These are phyloP conservation scores for Anolis sagrei DNA, from an alignment of 2,113 vertebrate genomes.

Conservation along the genomic window DNA sequence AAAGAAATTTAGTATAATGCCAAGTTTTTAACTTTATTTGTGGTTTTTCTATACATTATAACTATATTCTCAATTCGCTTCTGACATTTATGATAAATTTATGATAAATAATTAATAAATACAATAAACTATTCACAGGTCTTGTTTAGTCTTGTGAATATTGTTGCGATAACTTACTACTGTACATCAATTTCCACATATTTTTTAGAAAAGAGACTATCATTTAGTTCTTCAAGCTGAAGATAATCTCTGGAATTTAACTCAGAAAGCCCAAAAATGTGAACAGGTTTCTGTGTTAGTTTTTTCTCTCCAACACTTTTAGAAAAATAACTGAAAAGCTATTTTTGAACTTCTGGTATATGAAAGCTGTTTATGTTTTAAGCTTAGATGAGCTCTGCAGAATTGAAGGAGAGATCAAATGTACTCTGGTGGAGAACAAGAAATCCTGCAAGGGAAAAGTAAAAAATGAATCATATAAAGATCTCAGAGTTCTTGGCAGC, in stretches of 20 bases:
- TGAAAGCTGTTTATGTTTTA: constrained; percentile 36
- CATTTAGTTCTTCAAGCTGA: constrained; percentile 28
- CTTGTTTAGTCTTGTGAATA: constrained; percentile 39
- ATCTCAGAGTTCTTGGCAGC: constrained; percentile 43
- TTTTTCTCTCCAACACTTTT: constrained; percentile 44
- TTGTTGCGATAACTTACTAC: constrained; percentile 36
- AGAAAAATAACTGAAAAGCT: constrained; percentile 58
- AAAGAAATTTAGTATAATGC: no score
- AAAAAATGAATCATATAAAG: constrained; percentile 26
- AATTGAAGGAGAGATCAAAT: constrained; percentile 63
- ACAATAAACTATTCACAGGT: constrained; percentile 41
- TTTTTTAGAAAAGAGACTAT: constrained; percentile 29
- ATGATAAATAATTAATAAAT: background rate
- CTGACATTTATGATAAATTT: no score
- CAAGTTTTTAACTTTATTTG: no score
- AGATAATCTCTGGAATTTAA: constrained; percentile 53
- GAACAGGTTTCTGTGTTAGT: constrained; percentile 55
- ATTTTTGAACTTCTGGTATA: constrained; percentile 53
- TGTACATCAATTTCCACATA: constrained; percentile 50
- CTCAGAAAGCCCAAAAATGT: constrained; percentile 39
- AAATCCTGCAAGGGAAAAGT: constrained; percentile 58
- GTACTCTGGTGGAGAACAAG: constrained; percentile 33
- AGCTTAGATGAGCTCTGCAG: constrained; percentile 60
- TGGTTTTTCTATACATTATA: no score
- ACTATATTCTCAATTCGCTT: no score